A percentile compares a stretch with the other conserved stretches of the same genome.
These are phyloP conservation scores for Lycia hirtaria DNA, from an alignment of 2,888 invertebrate species.

Conservation along the genomic window DNA sequence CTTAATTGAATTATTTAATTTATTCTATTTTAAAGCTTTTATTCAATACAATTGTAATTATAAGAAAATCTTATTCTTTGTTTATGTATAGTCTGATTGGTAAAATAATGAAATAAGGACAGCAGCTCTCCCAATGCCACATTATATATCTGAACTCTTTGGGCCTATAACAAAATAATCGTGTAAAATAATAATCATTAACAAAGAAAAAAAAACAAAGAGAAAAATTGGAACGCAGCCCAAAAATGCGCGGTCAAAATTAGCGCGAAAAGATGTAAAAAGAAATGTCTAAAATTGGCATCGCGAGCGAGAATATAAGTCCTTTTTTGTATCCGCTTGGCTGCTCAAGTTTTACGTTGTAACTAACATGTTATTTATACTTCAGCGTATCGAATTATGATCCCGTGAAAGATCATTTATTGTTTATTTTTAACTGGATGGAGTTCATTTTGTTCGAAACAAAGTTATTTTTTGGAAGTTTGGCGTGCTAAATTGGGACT, in stretches of 20 bases:
- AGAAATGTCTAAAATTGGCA: constrained; percentile 8
- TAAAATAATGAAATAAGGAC: too few relatives aligned
- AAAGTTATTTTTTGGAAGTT: too few relatives aligned
- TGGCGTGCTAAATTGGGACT: too few relatives aligned
- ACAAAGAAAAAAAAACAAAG: not conserved
- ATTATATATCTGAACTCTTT: too few relatives aligned
- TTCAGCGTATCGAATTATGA: not conserved
- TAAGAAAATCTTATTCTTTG: too few relatives aligned
- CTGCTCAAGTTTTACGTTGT: constrained; percentile 10
- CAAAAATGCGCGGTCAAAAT: constrained; percentile 1
- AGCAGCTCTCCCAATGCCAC: too few relatives aligned
- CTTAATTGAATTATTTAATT: not conserved
- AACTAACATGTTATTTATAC: constrained; percentile 2
- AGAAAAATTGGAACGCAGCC: not conserved
- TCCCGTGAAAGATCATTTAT: not conserved
- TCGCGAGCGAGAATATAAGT: not conserved
- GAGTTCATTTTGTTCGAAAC: not conserved
- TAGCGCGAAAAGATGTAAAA: not conserved
- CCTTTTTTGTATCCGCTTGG: constrained; percentile 7
- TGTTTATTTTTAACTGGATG: not conserved
- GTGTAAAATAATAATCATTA: not conserved
- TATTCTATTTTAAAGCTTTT: not conserved
- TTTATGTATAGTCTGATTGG: too few relatives aligned
- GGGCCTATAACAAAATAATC: too few relatives aligned
- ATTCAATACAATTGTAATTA: too few relatives aligned